These are phyloP conservation scores for Perca flavescens DNA, from an alignment of 2,113 vertebrate genomes.

Conservation along the genomic window DNA sequence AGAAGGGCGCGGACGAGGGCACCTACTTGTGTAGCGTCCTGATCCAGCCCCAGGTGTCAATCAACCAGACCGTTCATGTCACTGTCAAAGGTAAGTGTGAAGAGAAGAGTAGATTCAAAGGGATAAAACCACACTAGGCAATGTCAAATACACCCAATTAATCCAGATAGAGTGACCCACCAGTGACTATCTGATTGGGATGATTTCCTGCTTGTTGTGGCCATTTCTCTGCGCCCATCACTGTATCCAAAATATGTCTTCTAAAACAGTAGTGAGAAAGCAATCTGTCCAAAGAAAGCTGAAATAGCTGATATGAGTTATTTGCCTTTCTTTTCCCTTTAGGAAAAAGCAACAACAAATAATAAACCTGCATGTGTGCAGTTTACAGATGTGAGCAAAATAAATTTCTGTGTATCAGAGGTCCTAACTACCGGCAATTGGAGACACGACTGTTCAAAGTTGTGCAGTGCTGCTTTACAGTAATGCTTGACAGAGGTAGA, in stretches of 20 bases:
- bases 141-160: neutral
- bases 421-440: neutral
- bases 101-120: slow-evolving; percentile 4
- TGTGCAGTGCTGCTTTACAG: slow-evolving; percentile 18
- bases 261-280: neutral
- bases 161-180: neutral
- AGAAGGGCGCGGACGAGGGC: slow-evolving; percentile 98
- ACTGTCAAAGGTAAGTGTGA: slow-evolving; percentile 93
- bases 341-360: neutral
- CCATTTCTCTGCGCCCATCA: neutral
- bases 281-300: neutral
- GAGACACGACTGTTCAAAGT: slow-evolving; percentile 1
- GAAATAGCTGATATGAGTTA: neutral
- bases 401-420: neutral
- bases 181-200: neutral
- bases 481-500: neutral
- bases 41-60: slow-evolving; percentile 97
- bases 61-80: slow-evolving; percentile 97
- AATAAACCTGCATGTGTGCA: neutral
- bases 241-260: neutral
- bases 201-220: neutral
- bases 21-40: slow-evolving; percentile 98
- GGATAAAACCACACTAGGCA: neutral
- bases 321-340: neutral
- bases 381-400: neutral